Percentiles rank a stretch among this genome's conserved stretches.
Conservation (phyloP, 2,888 invertebrate genomes). For the Metellina segmentata region DNA sequence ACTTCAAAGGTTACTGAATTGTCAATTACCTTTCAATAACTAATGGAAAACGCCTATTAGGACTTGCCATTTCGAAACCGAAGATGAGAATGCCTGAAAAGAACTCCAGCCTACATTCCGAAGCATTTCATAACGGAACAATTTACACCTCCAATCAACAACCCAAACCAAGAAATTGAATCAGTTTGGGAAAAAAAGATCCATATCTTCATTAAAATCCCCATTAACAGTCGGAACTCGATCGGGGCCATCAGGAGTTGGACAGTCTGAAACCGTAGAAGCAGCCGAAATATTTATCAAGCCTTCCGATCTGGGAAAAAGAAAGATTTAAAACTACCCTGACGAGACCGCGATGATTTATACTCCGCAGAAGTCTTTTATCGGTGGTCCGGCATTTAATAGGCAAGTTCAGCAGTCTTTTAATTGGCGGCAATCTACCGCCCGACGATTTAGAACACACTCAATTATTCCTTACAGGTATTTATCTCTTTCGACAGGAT, state of each 20-base stretch:
- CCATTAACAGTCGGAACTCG: background rate
- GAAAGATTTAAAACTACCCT: conserved; percentile 21
- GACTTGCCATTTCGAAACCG: too few relatives aligned
- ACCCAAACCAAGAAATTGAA: too few relatives aligned
- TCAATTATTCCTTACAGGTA: conserved; percentile 67
- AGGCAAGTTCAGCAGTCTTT: conserved; percentile 52
- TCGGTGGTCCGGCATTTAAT: conserved; percentile 44
- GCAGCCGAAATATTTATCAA: conserved; percentile 20
- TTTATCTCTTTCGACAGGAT: conserved; percentile 21
- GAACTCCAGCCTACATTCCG: background rate
- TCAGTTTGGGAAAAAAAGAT: background rate
- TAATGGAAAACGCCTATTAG: too few relatives aligned
- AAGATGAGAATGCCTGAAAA: too few relatives aligned
- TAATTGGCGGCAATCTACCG: conserved; percentile 69
- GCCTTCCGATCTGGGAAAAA: conserved; percentile 13
- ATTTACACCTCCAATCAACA: background rate
- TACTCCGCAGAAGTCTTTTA: conserved; percentile 11
- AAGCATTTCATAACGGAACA: background rate
- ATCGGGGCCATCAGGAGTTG: background rate
- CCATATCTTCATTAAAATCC: background rate
- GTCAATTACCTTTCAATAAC: too few relatives aligned
- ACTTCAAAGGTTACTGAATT: too few relatives aligned
- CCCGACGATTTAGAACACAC: conserved; percentile 60
- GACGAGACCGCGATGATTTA: conserved; percentile 55
- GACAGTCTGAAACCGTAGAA: background rate